Evolutionary conservation across 2,888 invertebrate species (phyloP), one percentile per base, ranked within the genome.

Genomic region (Drosophila koepferae): DNA sequence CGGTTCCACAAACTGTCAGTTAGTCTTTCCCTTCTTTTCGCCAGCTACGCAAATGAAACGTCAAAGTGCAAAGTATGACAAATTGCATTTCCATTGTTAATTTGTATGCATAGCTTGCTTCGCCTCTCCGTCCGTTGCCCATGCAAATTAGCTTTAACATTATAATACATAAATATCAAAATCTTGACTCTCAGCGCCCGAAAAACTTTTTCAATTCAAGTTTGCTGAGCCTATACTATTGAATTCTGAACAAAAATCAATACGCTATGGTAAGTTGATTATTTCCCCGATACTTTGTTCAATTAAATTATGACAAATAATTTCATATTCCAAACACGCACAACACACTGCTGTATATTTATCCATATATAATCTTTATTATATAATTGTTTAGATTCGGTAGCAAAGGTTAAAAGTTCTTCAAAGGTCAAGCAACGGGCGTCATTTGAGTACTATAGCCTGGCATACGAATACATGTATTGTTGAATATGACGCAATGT

Each of bases 21-120:
- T 44, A 64, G 51, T 49, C 46, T 74, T 46, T 63, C 74, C 44
- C 51, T 38, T 63, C 10, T 10, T 51, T 36, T 75, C 61, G 36
- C 10, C 51, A 49, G 72, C 60, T 56, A 40, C 46, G 69, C 60
- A 83, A 84, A 89, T 84, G 68, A 76, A 89, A 89, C 78, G 86
- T 84, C 83, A 84, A 81, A 73, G 66, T 86, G 71, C 68, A 82
- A 74, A 78, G 62, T 71, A 75, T 70, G 75, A 82, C 74, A 86
- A 88, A 86, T 80, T 86, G 83, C 89, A 83, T 83, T 83, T 83
- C 73, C 83, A 65, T 83, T 83, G 71, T 76, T 80, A 76, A 78
- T 78, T 78, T 78, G 77, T 68, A 78, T 78, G 80, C 80, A 78
- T 49, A 72, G 59, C 72, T 34, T 59, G 72, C 46, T 36, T 31